Evolutionary conservation across 2,113 vertebrate species (phyloP).

Genomic region (Cephalopholis sonnerati): DNA sequence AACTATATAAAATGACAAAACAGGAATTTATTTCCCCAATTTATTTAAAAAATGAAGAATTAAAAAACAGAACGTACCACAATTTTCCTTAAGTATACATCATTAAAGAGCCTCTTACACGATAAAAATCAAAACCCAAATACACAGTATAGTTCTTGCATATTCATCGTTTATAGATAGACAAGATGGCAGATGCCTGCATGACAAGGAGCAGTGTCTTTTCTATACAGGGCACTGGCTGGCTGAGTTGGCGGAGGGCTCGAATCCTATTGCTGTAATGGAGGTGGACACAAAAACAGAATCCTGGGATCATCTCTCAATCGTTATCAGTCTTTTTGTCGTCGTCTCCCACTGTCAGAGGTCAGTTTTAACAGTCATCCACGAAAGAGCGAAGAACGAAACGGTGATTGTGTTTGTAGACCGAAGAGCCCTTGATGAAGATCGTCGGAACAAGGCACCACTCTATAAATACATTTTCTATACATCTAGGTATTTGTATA

Average conservation of each 20-base stretch:
- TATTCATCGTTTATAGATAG: constrained; percentile 76
- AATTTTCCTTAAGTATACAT: constrained; percentile 82
- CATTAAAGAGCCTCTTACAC: constrained; percentile 75
- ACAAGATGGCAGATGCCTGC: constrained; percentile 56
- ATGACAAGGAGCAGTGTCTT: constrained; percentile 54
- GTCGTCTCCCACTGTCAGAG: constrained; percentile 1
- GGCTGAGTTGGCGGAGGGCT: constrained; percentile 44
- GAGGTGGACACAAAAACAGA: constrained; percentile 49
- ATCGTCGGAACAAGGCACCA: constrained; percentile 78
- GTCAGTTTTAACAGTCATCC: constrained; percentile 2
- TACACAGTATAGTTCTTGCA: constrained; percentile 87
- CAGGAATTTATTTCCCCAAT: constrained; percentile 68
- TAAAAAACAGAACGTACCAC: constrained; percentile 84
- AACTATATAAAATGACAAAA: constrained; percentile 49
- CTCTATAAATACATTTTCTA: constrained; percentile 80
- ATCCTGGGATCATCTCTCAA: constrained; percentile 37
- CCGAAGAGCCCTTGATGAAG: constrained; percentile 62
- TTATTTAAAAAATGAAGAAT: constrained; percentile 78
- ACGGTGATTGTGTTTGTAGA: constrained; percentile 44
- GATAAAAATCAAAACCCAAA: constrained; percentile 84
- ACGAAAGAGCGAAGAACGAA: not conserved
- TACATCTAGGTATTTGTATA: constrained; percentile 69
- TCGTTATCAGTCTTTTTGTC: constrained; percentile 3
- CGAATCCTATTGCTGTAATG: constrained; percentile 18
- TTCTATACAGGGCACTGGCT: constrained; percentile 47